Evolutionary conservation across 2,888 invertebrate genomes (phyloP), one percentile per base, ranked within the genome.

Genomic region (Marasmarcha lunaedactyla): DNA sequence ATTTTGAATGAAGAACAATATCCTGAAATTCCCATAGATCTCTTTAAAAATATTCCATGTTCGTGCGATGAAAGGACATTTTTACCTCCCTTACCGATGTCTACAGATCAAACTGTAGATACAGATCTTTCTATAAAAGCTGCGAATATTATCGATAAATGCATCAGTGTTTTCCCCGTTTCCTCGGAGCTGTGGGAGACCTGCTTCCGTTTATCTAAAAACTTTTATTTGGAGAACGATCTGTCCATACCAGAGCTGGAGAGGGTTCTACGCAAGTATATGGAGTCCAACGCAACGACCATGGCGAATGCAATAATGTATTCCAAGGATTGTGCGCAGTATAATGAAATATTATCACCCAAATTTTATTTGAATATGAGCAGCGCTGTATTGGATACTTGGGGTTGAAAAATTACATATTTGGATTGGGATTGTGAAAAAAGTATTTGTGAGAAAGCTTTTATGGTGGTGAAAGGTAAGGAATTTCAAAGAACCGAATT

Each of bases 251-350:
- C 71, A 7, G 79, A 77, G 39, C 63, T 89, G 44, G 89, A 89
- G 58, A 64, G 62, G 2, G 73, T 88, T 2, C 66, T 88, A 39
- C 59, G 83, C 11, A 85, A 87, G 44, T 85, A 86, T 41, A 84
- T 87, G 73, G 74, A 84, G 43, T 70, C 74, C 0, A 64, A 83
- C 39, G 71, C 76, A 1, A 63, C 68, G 1, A 70, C 78, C 0
- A 76, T 83, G 78, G 79, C 79, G 1, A 71, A 72, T 0, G 83
- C 84, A 1, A 66, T 84, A 2, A 71, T 84, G 76, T 83, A 70
- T 46, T 79, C 81, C 0, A 72, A 69, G 20, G 81, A 84, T 48
- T 81, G 79, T 42, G 54, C 68, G 14, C 69, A 84, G 41, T 84
- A 81, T 46, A 72, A 68, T 41, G 65, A 81, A 47, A 77, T 83